Base-by-base conservation (phyloP, 2,888 invertebrate species). In the Ennomos quercinarius region DNA sequence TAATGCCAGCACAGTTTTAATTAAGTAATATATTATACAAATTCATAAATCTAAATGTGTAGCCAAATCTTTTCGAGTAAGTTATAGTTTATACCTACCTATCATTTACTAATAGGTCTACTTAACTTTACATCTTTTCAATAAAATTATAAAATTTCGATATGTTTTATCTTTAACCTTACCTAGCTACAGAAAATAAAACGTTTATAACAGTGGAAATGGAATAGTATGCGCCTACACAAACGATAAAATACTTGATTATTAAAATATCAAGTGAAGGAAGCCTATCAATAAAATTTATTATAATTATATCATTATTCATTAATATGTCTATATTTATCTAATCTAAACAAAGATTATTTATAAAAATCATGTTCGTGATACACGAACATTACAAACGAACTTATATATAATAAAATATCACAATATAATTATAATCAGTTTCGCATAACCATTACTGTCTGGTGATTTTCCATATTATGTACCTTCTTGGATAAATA, bases 381-480 rank as follows among this genome's bases (percentile, higher is more conserved):
- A 70, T 71, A 66, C 70, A 65, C 54, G 66, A 55, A 66, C 68
- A 57, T 11, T 48, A 48, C 39, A 48, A 53, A 35, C 13, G 10
- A 56, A 42, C 36, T 48, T 77, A 77, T 57, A 77, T 57, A 62
- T 41, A 64, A 80, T 41, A 64, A 80, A 80, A 75, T 79, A 82
- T 83, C 81, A 83, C 83, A 80, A 70, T 27, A 48, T 51, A 50
- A 51, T 13, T 6, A n/a, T n/a, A 44, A 39, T 17, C 36, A 11
- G 27, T 40, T 4, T 27, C 6, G 39, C 39, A 27, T 35, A 43
- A 10, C 2, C 51, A 42, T 51, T 51, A 51, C 43, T 43, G 43
- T 11, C 43, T 17, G 40, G 45, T 10, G 8, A 6, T 27, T 27
- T 27, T 27, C 27, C 6, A 27, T 17, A 17, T 17, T 17, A 17